Base-by-base conservation (phyloP, 2,113 vertebrate genomes). In the Elanoides forficatus region DNA sequence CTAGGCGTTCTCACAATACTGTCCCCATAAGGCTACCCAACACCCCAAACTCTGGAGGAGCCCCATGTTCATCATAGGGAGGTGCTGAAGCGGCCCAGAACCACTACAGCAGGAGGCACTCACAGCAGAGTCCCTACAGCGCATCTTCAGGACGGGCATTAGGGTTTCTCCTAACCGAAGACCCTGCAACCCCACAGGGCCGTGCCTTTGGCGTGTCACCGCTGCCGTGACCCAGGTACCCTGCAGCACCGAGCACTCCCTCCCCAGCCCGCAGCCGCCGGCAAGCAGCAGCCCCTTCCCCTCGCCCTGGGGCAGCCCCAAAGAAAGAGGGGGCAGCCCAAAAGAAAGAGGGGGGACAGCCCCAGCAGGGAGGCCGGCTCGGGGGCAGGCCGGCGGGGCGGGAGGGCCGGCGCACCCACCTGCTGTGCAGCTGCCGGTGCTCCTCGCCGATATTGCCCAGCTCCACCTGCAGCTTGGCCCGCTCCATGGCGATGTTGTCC, bases 401-500 rank as follows among this genome's bases (percentile, higher is more conserved):
- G 11, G 27, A 52, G 71, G 43, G 43, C 43, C 71, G 5, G 50
- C 14, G 9, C 82, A 73, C 90, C 9, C 62, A 99, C 99, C 99
- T 98, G 95, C 95, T 34, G 21, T 98, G 97, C 13, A 99, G 96
- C 11, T 97, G 97, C 75, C 88, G 96, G 96, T 98, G 95, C 34
- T 99, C 98, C 26, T 99, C 98, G 15, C 93, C 27, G 3, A 98
- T 73, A n/a, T 93, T 98, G 20, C 97, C 97, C 25, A 98, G 93
- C 90, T 98, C 98, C 38, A 98, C 96, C 96, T 99, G 98, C 60
- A 99, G 97, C n/a, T 98, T 75, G 90, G 98, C 98, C 88, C 97
- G 87, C 94, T 99, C 98, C 15, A 96, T 97, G 0, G 99, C 98
- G 25, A 98, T 84, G 5, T 65, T 90, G 27, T 99, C 98, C 95